Base-by-base conservation (phyloP, 1,140 invertebrate genomes). In the Callitettix versicolor region DNA sequence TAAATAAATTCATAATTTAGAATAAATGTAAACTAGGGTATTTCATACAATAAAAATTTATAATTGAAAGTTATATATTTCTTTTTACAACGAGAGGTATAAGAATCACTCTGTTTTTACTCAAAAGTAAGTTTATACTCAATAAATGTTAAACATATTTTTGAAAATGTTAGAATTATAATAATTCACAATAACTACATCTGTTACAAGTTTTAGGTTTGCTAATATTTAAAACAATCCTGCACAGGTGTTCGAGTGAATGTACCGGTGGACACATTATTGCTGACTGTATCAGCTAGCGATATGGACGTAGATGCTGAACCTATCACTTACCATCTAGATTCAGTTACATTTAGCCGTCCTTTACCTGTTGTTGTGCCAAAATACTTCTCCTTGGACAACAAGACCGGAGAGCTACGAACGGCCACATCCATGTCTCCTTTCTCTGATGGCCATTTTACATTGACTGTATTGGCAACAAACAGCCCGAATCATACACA, bases 401-500 rank as follows among this genome's bases (percentile, higher is more conserved):
- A 78, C 38, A 61, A 69, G 9, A 83, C 79, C 0, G 86, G 85
- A 0, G 80, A 85, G 55, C 60, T 88, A 12, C 75, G 79, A 38
- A 86, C 85, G 1, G 80, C 78, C 17, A 78, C 77, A 34, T 81
- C 80, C 49, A 73, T 88, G 58, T 71, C 80, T 0, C 74, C 77
- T 58, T 88, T 79, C 62, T 80, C 82, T 1, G 84, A 88, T 64
- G 86, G 86, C 0, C 75, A 76, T 63, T 84, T 78, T 73, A 79
- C 73, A 52, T 74, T 82, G 60, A 73, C 68, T n/a, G 74, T 80
- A 1, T 65, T 70, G 1, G 85, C 85, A 0, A 80, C 79, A 49
- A 88, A 86, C 62, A 82, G 79, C 0, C 57, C 58, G 0, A 61
- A 74, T 44, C 68, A 71, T 33, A 76, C 75, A 0, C 76, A 78